These are phyloP conservation scores for Sebastes kiyomatsui DNA, from an alignment of 2,797 vertebrate genomes.

Conservation along the genomic window DNA sequence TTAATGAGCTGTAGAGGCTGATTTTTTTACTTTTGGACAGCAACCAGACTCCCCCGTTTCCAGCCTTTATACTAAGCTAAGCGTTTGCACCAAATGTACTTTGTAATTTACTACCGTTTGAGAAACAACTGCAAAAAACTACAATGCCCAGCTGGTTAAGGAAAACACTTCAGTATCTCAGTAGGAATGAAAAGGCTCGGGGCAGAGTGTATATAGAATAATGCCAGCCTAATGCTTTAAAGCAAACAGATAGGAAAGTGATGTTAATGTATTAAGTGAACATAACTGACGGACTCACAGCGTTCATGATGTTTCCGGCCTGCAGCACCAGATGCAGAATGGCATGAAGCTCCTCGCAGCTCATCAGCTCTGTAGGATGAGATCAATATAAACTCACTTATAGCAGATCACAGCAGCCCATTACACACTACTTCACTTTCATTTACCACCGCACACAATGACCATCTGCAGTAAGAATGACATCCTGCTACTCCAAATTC, in stretches of 20 bases:
- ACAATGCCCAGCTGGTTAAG: background rate
- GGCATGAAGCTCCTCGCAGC: conserved; percentile 94
- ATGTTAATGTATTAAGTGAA: background rate
- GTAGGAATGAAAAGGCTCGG: background rate
- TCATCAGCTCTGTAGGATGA: conserved; percentile 88
- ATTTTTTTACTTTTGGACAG: too few relatives aligned
- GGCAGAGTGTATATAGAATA: rapidly evolving
- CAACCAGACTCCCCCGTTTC: too few relatives aligned
- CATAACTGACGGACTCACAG: conserved; percentile 82
- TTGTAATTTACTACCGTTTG: background rate
- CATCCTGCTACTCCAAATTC: background rate
- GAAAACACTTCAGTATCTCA: background rate
- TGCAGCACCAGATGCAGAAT: conserved; percentile 97
- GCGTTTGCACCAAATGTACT: background rate
- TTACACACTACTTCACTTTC: background rate
- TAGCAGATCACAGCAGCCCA: background rate
- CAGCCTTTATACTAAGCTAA: background rate
- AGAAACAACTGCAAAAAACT: background rate
- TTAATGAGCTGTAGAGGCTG: too few relatives aligned
- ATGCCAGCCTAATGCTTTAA: background rate
- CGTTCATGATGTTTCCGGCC: conserved; percentile 99
- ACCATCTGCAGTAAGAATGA: background rate
- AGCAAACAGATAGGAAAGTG: background rate
- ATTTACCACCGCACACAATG: background rate
- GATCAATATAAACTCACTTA: conserved; percentile 53